phyloP scores from a whole-genome alignment of 2,888 invertebrate species.

The Dastarcus helophoroides region DNA sequence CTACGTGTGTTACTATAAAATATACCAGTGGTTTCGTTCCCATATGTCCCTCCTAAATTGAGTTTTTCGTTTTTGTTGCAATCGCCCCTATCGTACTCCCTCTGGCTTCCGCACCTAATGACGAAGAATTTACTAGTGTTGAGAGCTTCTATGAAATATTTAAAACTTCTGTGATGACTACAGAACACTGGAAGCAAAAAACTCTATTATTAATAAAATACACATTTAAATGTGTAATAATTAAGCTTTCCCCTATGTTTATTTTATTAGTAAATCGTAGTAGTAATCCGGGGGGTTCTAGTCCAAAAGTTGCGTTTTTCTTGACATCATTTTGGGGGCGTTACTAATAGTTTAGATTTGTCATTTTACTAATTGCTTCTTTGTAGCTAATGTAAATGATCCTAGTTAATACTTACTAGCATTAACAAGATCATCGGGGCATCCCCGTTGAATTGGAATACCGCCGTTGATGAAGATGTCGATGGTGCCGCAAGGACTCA shows the following conservation, averaged over 20 bases:
- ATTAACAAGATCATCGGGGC: constrained; percentile 3
- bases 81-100: neutral
- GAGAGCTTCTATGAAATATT: neutral
- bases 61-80: neutral
- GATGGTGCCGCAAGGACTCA: constrained; percentile 7
- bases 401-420: neutral
- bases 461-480: constrained; percentile 13
- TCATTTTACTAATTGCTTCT: too few species aligned
- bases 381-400: neutral
- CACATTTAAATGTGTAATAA: too few species aligned
- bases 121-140: neutral
- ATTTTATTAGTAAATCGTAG: too few species aligned
- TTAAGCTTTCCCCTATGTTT: too few species aligned
- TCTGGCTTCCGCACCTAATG: neutral
- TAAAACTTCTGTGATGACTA: neutral
- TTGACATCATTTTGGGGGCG: too few species aligned
- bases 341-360: too few species aligned
- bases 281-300: too few species aligned
- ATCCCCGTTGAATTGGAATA: constrained; percentile 9
- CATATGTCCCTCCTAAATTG: neutral
- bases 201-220: too few species aligned
- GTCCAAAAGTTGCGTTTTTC: too few species aligned
- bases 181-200: neutral
- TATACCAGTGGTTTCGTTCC: too few species aligned
- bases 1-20: too few species aligned